Conservation (phyloP, 1,140 invertebrate genomes). For the Acromyrmex charruanus region DNA sequence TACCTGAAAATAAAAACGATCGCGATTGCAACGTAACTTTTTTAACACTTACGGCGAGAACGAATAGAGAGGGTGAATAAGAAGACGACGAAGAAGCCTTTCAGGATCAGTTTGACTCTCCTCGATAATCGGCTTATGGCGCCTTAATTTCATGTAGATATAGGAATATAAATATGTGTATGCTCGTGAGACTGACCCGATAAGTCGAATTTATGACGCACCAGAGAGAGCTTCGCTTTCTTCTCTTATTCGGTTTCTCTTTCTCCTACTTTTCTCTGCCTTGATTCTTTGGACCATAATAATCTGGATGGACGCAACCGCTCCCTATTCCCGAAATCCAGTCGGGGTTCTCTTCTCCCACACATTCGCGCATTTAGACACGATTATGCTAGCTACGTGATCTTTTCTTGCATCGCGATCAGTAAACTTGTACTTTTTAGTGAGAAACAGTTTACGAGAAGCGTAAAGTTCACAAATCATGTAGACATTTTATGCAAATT, state of each 20-base stretch:
- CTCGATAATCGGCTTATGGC: slow-evolving; percentile 83
- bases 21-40: slow-evolving; percentile 1
- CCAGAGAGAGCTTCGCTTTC: slow-evolving; percentile 21
- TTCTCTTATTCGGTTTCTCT: slow-evolving; percentile 38
- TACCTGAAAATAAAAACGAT: not conserved
- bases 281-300: slow-evolving; percentile 69
- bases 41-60: not conserved
- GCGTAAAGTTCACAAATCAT: not conserved
- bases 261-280: slow-evolving; percentile 30
- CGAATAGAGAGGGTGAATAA: slow-evolving; percentile 46
- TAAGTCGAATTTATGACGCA: slow-evolving; percentile 84
- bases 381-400: not conserved
- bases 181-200: slow-evolving; percentile 59
- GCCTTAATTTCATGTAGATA: slow-evolving; percentile 80
- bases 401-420: slow-evolving; percentile 33
- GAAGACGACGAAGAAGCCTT: slow-evolving; percentile 76
- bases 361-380: slow-evolving; percentile 5
- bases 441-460: slow-evolving; percentile 5
- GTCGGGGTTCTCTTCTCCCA: slow-evolving; percentile 17
- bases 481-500: not conserved
- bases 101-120: slow-evolving; percentile 78
- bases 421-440: slow-evolving; percentile 1
- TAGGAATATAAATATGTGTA: slow-evolving; percentile 80
- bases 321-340: not conserved
- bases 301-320: slow-evolving; percentile 66